Percentiles rank a stretch among this genome's conserved stretches.
phyloP scores from a whole-genome alignment of 2,797 vertebrate genomes.

The Stomatorhinus walkeri region DNA sequence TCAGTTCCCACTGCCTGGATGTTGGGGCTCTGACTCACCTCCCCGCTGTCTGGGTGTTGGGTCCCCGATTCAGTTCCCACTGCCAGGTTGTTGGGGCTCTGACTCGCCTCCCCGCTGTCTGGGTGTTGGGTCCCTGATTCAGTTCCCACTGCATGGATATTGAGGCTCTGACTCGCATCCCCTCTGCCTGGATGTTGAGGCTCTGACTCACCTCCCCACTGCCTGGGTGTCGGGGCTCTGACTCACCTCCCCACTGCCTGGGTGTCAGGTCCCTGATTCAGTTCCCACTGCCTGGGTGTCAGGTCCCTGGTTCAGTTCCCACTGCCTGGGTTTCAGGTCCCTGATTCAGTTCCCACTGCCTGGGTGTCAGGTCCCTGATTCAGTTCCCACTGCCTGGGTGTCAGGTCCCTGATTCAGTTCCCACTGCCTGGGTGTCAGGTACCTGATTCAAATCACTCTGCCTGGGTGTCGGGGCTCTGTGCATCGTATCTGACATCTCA shows the following conservation, averaged over 20 bases:
- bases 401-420: background rate
- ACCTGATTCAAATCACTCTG: background rate
- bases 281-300: too few relatives aligned
- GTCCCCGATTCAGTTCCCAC: background rate
- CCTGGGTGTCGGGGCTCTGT: background rate
- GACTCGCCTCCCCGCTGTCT: background rate
- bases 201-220: background rate
- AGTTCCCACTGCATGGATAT: background rate
- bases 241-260: background rate
- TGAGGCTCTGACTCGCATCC: background rate
- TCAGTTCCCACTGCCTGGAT: accelerated
- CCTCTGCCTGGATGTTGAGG: background rate
- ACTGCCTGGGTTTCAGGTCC: background rate
- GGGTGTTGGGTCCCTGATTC: background rate
- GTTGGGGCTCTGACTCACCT: background rate
- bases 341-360: background rate
- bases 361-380: background rate
- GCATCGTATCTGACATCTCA: background rate
- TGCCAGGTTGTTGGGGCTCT: background rate
- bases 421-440: background rate
- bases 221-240: background rate
- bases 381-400: background rate
- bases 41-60: background rate
- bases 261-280: too few relatives aligned
- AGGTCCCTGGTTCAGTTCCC: background rate